These are phyloP conservation scores for Monarcha castaneiventris DNA, from an alignment of 2,113 vertebrate genomes.

Conservation along the genomic window DNA sequence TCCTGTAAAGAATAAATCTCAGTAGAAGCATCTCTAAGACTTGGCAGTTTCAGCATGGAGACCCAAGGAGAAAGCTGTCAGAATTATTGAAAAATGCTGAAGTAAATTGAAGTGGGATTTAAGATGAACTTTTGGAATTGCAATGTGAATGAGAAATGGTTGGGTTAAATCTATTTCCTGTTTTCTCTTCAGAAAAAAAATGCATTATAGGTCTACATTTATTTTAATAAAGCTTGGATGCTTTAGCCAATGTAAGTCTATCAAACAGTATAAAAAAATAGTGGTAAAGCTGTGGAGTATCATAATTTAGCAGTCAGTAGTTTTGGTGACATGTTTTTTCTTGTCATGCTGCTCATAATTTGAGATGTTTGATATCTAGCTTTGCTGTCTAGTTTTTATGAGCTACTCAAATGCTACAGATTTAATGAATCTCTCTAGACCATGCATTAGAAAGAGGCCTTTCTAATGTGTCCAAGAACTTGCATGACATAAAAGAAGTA, in stretches of 20 bases:
- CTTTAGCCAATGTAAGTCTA: background rate
- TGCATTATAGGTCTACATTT: background rate
- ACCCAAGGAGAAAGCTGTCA: background rate
- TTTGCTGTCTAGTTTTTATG: constrained; percentile 19
- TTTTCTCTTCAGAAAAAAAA: background rate
- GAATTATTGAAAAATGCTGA: background rate
- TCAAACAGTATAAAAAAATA: background rate
- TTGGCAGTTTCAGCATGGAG: background rate
- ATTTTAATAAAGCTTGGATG: background rate
- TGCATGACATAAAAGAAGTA: background rate
- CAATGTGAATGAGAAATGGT: background rate
- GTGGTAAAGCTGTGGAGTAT: background rate
- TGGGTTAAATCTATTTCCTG: background rate
- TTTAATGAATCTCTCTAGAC: constrained; percentile 11
- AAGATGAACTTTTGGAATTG: background rate
- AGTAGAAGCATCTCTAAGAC: background rate
- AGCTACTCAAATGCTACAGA: background rate
- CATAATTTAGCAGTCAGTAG: background rate
- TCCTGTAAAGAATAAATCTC: background rate
- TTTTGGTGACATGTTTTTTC: background rate
- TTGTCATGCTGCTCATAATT: background rate
- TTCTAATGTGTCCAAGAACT: background rate
- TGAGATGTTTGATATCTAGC: background rate
- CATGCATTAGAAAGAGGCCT: background rate
- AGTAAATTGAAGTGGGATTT: constrained; percentile 3